These are phyloP conservation scores for Irena cyanogastra DNA, from an alignment of 2,113 vertebrate genomes.

Conservation along the genomic window DNA sequence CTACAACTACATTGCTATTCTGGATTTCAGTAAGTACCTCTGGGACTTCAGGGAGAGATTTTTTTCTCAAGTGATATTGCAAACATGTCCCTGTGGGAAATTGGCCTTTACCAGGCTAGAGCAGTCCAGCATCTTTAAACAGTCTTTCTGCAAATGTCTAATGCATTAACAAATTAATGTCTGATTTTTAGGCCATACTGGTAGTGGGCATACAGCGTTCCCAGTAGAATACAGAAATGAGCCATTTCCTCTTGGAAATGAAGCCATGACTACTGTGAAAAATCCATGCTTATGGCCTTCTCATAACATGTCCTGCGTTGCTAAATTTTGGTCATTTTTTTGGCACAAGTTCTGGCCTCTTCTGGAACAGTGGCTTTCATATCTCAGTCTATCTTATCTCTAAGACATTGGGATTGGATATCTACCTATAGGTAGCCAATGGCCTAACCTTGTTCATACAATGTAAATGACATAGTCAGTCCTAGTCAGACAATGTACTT, in stretches of 20 bases:
- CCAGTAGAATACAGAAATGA: not conserved
- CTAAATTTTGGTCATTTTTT: not conserved
- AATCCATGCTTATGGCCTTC: not conserved
- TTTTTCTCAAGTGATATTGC: conserved; percentile 3
- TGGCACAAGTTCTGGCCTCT: not conserved
- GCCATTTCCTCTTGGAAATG: not conserved
- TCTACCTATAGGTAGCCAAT: not conserved
- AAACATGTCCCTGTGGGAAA: not conserved
- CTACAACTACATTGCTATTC: not conserved
- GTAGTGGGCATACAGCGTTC: not conserved
- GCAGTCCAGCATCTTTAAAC: conserved; percentile 3
- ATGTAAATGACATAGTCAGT: not conserved
- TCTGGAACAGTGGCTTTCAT: not conserved
- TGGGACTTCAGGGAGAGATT: not conserved
- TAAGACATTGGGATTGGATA: not conserved
- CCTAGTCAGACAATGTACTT: not conserved
- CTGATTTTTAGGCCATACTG: conserved; percentile 1
- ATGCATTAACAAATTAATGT: conserved; percentile 41
- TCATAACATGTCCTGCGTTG: not conserved
- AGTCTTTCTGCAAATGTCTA: conserved; percentile 8
- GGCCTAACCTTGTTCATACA: not conserved
- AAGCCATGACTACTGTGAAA: not conserved
- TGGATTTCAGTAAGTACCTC: conserved; percentile 13
- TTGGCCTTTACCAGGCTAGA: conserved; percentile 3
- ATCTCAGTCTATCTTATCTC: not conserved